A percentile compares a stretch with the other conserved stretches of the same genome.
Evolutionary conservation across 2,113 vertebrate genomes (phyloP).

Genomic region (Limanda limanda): DNA sequence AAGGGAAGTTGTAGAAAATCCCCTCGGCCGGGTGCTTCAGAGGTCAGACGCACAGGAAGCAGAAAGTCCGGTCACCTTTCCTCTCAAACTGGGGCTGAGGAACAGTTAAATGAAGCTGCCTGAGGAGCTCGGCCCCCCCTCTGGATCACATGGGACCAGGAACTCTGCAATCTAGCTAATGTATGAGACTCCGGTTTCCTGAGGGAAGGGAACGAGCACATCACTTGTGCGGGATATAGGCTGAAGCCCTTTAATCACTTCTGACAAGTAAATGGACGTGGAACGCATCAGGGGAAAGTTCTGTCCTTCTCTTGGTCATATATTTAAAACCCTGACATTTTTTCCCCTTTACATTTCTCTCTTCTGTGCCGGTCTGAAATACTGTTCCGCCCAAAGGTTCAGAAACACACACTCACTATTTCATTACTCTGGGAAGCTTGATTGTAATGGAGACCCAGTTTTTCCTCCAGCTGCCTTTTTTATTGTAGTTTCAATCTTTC

Average conservation of each 20-base stretch:
- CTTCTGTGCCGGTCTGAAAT: conserved; percentile 13
- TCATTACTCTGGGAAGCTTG: conserved; percentile 23
- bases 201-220: conserved; percentile 65
- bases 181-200: conserved; percentile 63
- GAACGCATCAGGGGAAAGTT: conserved; percentile 55
- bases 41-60: conserved; percentile 32
- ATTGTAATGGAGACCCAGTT: conserved; percentile 1
- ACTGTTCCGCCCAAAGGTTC: conserved; percentile 46
- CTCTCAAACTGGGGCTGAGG: conserved; percentile 26
- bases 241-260: conserved; percentile 66
- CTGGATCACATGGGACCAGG: conserved; percentile 31
- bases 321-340: conserved; percentile 51
- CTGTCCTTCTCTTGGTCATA: conserved; percentile 55
- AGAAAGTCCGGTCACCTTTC: conserved; percentile 46
- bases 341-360: conserved; percentile 36
- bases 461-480: conserved; percentile 4
- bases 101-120: conserved; percentile 46
- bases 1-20: conserved; percentile 22
- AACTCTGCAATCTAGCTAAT: conserved; percentile 68
- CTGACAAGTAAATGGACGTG: conserved; percentile 61
- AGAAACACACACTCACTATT: conserved; percentile 13
- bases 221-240: conserved; percentile 36
- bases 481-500: neutral
- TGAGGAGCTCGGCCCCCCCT: conserved; percentile 39
- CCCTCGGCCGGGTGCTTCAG: conserved; percentile 18